Evolutionary conservation across 2,797 vertebrate species (phyloP), one percentile per base, ranked within the genome.

Genomic region (Halcyon smyrnensis): DNA sequence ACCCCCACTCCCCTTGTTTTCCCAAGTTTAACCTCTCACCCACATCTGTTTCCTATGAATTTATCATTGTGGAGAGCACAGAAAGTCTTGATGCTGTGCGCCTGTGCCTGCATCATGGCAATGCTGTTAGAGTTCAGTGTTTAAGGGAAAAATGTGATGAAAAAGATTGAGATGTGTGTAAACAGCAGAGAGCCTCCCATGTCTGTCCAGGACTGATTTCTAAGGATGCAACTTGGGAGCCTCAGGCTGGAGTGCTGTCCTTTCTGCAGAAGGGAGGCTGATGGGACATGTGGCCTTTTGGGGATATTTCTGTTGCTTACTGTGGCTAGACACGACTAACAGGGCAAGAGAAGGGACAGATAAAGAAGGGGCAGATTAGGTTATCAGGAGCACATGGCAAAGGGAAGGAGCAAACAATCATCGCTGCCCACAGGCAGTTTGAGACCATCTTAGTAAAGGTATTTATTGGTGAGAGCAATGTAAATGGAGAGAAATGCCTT

Each of bases 31-130:
- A 97, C 97, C 97, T 98, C 92, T 98, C 76, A 87, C 97, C 96
- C 94, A 97, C 93, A 97, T 98, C 97, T 97, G 95, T 97, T 97
- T 97, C 90, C 94, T 90, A 77, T 78, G 63, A 85, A 74, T 71
- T 59, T 82, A 48, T 89, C 67, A 54, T 34, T 57, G 77, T 34
- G 56, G 48, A 59, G 53, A 78, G 57, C 48, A 39, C 32, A 28
- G 13, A 70, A 71, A 87, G 67, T 67, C 62, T 59, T 4, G n/a
- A 20, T 88, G 86, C 32, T 69, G 41, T 74, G 83, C n/a, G 15
- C 64, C 76, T 34, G 16, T 45, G 84, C 36, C 34, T 70, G 56
- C 62, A 36, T 27, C 8, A 0, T 4, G 17, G 48, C 45, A 30
- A 37, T 37, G 36, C 62, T 57, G 77, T 45, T 32, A n/a, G 21